Evolutionary conservation across 2,113 vertebrate species (phyloP), one percentile per base, ranked within the genome.

Genomic region (Ictalurus punctatus): DNA sequence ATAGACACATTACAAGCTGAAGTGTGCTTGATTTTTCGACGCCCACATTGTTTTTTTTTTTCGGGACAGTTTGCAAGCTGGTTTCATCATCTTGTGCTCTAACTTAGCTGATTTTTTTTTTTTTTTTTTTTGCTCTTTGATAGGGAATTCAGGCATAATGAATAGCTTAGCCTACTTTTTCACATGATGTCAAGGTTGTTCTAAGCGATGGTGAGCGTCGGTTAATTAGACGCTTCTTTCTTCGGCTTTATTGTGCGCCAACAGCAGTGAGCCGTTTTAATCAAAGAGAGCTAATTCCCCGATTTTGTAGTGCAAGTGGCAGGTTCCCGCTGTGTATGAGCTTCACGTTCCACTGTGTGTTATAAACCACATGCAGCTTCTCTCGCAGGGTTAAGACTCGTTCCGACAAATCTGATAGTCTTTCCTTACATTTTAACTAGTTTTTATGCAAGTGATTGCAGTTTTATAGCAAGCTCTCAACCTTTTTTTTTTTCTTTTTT

Each of bases 91-190:
- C 74, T 65, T 27, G 27, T 27, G 9, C 73, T 79, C 73, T 63
- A 86, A 86, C 73, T 34, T 52, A 10, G 85, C 71, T 61, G 17
- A n/a, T 10, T 16, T 6, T 17, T 59, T 78, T 86, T 86, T 61
- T 40, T 59, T 48, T 78, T 7, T 25, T 79, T 37, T 37, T 37
- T 37, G 7, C 58, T 73, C 79, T 73, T 71, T 82, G 52, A 73
- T 83, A 44, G 34, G 79, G 56, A 83, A 59, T 56, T 34, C 52
- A 83, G 65, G 65, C 86, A 59, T 88, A 88, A 88, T 88, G 86
- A 88, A 88, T 88, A 83, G 86, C 86, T 88, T 88, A 83, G 86
- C 79, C 86, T 83, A 88, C 86, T 88, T 88, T 87, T 71, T 83
- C 81, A 69, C 63, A 56, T 88, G 52, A 69, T 88, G 86, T 83